Conservation (phyloP, 2,888 invertebrate species). For the Abrostola triplasia region DNA sequence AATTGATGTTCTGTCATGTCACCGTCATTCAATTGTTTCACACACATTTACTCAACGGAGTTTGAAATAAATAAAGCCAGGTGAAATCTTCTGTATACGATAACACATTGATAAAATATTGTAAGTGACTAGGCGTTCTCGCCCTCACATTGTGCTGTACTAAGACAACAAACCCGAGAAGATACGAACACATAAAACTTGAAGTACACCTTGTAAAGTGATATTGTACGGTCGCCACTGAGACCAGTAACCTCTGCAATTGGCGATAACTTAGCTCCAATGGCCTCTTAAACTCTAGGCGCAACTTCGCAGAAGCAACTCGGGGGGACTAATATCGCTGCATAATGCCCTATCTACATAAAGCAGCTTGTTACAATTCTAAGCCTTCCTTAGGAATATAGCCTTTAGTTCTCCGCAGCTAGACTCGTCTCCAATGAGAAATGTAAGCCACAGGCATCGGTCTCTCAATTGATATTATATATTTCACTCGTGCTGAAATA, state of each 20-base stretch:
- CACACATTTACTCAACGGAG: slow-evolving; percentile 6
- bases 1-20: slow-evolving; percentile 20
- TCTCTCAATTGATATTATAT: slow-evolving; percentile 20
- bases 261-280: slow-evolving; percentile 67
- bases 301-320: slow-evolving; percentile 61
- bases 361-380: slow-evolving; percentile 59
- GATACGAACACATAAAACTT: slow-evolving; percentile 48
- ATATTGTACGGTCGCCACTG: slow-evolving; percentile 57
- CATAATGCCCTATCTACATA: slow-evolving; percentile 66
- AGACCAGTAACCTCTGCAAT: slow-evolving; percentile 62
- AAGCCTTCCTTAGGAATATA: slow-evolving; percentile 51
- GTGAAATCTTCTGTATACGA: slow-evolving; percentile 11
- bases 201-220: slow-evolving; percentile 39
- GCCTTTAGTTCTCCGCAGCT: slow-evolving; percentile 30
- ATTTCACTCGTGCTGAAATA: slow-evolving; percentile 28
- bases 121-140: slow-evolving; percentile 21
- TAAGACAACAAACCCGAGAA: slow-evolving; percentile 30
- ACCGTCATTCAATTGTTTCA: slow-evolving; percentile 23
- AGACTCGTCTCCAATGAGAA: slow-evolving; percentile 41
- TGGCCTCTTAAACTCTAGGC: slow-evolving; percentile 64
- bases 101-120: slow-evolving; percentile 13
- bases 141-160: slow-evolving; percentile 19
- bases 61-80: slow-evolving; percentile 20
- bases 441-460: slow-evolving; percentile 19
- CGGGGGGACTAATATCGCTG: slow-evolving; percentile 61